Evolutionary conservation across 2,797 vertebrate genomes (phyloP), one percentile per base, ranked within the genome.

Genomic region (Mormyrus hasselquistii): DNA sequence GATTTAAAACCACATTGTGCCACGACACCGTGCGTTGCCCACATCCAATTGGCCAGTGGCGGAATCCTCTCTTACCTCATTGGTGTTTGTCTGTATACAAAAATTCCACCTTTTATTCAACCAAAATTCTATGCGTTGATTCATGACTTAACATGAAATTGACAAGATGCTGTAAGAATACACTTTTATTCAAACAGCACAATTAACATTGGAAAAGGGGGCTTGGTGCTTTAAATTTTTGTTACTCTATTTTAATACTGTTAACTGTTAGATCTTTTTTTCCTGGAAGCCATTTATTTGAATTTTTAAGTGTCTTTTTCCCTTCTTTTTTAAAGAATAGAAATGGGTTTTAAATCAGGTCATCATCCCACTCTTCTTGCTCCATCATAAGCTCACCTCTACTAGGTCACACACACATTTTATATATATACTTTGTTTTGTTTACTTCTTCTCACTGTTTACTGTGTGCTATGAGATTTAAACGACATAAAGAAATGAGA

Each of bases 221-320:
- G 16, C 50, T 34, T 19, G 84, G 84, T 55, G 22, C 84, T 86
- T 38, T 19, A 86, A 38, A 55, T 8, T 49, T 29, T 29, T 53
- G 69, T 76, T 85, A 52, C 50, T 86, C 53, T 86, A 55, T 86
- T 85, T 82, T 47, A 82, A 82, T 44, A 47, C 76, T 14, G 49
- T 86, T 53, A 52, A 86, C 22, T 52, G 84, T 86, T 86, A 34
- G 47, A 6, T 49, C 53, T 86, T 22, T n/a, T 82, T 47, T 47
- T 47, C 16, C 19, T 44, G 38, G 76, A 47, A 47, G 38, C 19
- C 41, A 82, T 82, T 82, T 79, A 9, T 79, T 84, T 82, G 76
- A 82, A 47, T 47, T 79, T 79, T 82, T 82, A 82, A 29, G n/a
- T 34, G 4, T 86, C 38, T 55, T 12, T 86, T 53, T 86, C 6